These are phyloP conservation scores for Dicaeum eximium DNA, from an alignment of 2,113 vertebrate genomes.

Conservation along the genomic window DNA sequence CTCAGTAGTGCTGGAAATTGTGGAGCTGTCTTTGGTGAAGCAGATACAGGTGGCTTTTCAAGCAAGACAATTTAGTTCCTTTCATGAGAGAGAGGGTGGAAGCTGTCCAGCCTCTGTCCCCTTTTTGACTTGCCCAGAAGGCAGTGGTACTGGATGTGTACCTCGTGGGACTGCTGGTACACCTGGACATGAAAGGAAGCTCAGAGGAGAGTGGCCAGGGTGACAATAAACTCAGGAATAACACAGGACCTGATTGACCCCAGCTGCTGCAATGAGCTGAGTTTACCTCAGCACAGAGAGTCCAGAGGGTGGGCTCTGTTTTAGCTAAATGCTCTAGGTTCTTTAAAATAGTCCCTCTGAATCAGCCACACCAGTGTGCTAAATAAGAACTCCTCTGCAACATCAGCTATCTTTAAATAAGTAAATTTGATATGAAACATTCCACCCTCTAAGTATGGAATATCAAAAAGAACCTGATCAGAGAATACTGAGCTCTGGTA, in stretches of 20 bases:
- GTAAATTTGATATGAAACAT: background rate
- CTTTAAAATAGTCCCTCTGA: background rate
- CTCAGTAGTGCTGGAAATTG: background rate
- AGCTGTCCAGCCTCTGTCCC: background rate
- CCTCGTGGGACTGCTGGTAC: background rate
- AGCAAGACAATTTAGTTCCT: background rate
- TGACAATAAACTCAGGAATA: background rate
- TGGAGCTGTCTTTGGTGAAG: background rate
- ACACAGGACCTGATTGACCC: background rate
- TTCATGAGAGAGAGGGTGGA: background rate
- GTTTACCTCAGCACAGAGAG: background rate
- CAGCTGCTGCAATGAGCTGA: background rate
- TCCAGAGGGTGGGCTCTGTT: background rate
- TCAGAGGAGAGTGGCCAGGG: background rate
- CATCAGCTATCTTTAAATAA: background rate
- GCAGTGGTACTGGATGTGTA: background rate
- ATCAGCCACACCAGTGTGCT: background rate
- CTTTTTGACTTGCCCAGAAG: background rate
- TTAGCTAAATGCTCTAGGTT: background rate
- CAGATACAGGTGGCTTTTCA: background rate
- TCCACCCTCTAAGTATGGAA: background rate
- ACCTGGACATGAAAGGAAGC: background rate
- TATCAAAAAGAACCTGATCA: background rate
- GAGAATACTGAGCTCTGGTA: background rate
- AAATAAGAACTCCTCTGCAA: background rate